Percentiles rank a stretch among this genome's conserved stretches.
Evolutionary conservation across 2,888 invertebrate genomes (phyloP).

Genomic region (Callyntrura guangdongensis): DNA sequence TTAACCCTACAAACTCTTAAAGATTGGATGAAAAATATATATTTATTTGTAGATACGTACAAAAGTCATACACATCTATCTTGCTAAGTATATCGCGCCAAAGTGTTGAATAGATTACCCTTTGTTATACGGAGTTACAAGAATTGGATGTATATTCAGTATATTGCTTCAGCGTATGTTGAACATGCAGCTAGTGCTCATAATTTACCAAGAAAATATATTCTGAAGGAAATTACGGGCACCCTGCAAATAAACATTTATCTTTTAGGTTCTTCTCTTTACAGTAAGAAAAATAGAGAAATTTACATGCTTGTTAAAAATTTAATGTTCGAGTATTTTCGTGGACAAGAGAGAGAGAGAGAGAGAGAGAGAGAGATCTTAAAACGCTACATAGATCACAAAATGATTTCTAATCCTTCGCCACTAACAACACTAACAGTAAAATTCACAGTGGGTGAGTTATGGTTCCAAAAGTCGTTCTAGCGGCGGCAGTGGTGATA

Average conservation of each 20-base stretch:
- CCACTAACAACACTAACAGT: conserved; percentile 61
- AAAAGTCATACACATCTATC: background rate
- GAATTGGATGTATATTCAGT: background rate
- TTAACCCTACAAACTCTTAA: conserved; percentile 23
- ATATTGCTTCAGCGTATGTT: background rate
- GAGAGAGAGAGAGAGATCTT: background rate
- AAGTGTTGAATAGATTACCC: background rate
- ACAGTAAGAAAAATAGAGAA: conserved; percentile 15
- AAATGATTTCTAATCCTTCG: conserved; percentile 55
- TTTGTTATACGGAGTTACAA: conserved; percentile 2
- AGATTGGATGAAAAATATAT: conserved; percentile 20
- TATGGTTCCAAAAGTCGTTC: conserved; percentile 69
- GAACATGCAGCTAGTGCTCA: background rate
- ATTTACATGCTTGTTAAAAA: conserved; percentile 63
- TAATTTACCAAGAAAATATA: conserved; percentile 24
- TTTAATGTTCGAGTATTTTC: conserved; percentile 39
- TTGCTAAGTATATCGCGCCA: background rate
- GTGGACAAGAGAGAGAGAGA: conserved; percentile 2
- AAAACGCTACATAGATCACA: conserved; percentile 58
- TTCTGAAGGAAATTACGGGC: conserved; percentile 51
- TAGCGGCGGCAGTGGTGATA: conserved; percentile 3
- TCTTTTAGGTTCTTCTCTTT: conserved; percentile 21
- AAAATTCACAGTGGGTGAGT: conserved; percentile 70
- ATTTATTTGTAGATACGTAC: background rate
- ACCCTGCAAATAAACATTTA: conserved; percentile 60